Conservation (phyloP, 2,888 invertebrate genomes). For the Ochropleura plecta region DNA sequence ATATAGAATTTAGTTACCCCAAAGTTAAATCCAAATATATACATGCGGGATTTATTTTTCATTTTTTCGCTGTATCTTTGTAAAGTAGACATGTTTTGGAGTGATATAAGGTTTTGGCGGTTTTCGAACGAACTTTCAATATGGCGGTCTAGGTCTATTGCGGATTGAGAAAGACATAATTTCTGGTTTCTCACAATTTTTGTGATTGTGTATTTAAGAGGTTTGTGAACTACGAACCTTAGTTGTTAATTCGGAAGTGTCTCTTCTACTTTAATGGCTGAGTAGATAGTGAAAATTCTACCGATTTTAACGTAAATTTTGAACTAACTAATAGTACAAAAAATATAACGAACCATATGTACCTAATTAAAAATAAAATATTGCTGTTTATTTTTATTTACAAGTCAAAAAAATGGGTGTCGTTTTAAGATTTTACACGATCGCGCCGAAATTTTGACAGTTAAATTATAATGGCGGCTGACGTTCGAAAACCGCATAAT, state of each 20-base stretch:
- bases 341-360: constrained; percentile 41
- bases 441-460: constrained; percentile 47
- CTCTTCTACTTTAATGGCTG: constrained; percentile 59
- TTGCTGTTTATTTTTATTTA: constrained; percentile 44
- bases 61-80: constrained; percentile 75
- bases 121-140: constrained; percentile 75
- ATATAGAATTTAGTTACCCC: constrained; percentile 88
- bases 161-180: constrained; percentile 23
- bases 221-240: constrained; percentile 24
- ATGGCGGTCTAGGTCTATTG: constrained; percentile 32
- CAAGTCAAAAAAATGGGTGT: constrained; percentile 10
- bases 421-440: constrained; percentile 44
- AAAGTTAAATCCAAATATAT: constrained; percentile 88
- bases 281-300: constrained; percentile 60
- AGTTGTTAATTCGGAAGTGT: constrained; percentile 54
- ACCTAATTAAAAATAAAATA: constrained; percentile 32
- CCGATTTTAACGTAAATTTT: constrained; percentile 43
- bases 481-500: constrained; percentile 78
- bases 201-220: constrained; percentile 25
- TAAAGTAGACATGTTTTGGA: constrained; percentile 77
- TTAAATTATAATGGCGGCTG: constrained; percentile 61
- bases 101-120: constrained; percentile 72
- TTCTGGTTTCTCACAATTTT: constrained; percentile 11
- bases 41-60: constrained; percentile 78
- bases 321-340: constrained; percentile 58